Conservation (phyloP, 1,140 invertebrate genomes). For the Pararge aegeria region DNA sequence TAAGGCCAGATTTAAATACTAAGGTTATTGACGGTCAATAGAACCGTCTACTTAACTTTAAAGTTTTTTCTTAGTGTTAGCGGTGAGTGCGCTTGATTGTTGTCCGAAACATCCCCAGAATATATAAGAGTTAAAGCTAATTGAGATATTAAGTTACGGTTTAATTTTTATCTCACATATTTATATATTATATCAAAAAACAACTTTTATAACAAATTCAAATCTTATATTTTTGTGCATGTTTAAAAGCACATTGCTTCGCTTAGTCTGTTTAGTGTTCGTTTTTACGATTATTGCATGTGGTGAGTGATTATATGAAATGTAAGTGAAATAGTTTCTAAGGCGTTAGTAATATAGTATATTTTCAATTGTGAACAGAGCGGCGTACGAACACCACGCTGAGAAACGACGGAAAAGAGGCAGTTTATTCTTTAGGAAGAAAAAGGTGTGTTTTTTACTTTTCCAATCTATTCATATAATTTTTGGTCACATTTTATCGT, state of each 20-base stretch:
- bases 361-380: conserved; percentile 60
- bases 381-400: conserved; percentile 88
- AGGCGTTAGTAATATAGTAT: background rate
- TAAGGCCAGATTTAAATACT: no score
- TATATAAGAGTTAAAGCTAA: no score
- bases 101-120: background rate
- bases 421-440: conserved; percentile 94
- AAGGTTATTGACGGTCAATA: no score
- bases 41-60: no score
- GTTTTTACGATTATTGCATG: background rate
- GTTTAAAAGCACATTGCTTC: conserved; percentile 35
- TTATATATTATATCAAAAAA: no score
- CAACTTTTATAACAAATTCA: no score
- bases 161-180: background rate
- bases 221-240: conserved; percentile 21
- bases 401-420: conserved; percentile 92
- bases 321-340: background rate
- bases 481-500: no score
- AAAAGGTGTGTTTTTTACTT: conserved; percentile 83
- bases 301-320: background rate
- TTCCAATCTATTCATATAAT: no score
- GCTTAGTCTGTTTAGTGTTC: conserved; percentile 39
- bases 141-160: background rate
- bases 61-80: background rate
- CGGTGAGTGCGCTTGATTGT: background rate